Evolutionary conservation across 2,797 vertebrate species (phyloP).

Genomic region (Smutsia gigantea): DNA sequence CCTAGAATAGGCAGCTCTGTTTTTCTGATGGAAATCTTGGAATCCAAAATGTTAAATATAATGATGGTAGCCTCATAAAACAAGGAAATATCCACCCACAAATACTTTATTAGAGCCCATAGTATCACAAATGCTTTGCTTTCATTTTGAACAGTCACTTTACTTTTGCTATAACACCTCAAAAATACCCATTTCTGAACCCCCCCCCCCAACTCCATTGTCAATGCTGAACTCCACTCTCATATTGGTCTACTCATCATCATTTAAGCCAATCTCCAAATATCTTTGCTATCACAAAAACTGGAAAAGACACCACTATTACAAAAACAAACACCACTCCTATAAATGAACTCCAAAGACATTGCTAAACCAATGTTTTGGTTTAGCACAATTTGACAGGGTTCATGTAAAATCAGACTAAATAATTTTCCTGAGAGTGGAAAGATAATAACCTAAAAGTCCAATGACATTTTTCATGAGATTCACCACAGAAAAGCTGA

Average conservation of each 20-base stretch:
- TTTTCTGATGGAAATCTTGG: conserved; percentile 72
- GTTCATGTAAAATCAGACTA: not conserved
- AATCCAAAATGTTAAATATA: conserved; percentile 70
- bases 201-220: not conserved
- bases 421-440: not conserved
- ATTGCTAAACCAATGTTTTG: not conserved
- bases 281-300: not conserved
- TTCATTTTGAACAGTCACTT: conserved; percentile 60
- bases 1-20: conserved; percentile 66
- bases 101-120: conserved; percentile 46
- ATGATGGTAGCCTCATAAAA: conserved; percentile 63
- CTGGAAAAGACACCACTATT: not conserved
- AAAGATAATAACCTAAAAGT: not conserved
- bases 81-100: conserved; percentile 52
- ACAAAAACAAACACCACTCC: not conserved
- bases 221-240: not conserved
- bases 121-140: conserved; percentile 47
- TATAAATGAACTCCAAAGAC: not conserved
- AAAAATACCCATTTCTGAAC: conserved; percentile 61
- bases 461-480: not conserved
- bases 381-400: conserved; percentile 22
- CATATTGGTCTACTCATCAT: not conserved
- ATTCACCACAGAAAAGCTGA: not conserved
- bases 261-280: not conserved
- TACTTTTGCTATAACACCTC: conserved; percentile 36